These are phyloP conservation scores for Cyphomyrus discorhynchus DNA, from an alignment of 2,113 vertebrate genomes.

Conservation along the genomic window DNA sequence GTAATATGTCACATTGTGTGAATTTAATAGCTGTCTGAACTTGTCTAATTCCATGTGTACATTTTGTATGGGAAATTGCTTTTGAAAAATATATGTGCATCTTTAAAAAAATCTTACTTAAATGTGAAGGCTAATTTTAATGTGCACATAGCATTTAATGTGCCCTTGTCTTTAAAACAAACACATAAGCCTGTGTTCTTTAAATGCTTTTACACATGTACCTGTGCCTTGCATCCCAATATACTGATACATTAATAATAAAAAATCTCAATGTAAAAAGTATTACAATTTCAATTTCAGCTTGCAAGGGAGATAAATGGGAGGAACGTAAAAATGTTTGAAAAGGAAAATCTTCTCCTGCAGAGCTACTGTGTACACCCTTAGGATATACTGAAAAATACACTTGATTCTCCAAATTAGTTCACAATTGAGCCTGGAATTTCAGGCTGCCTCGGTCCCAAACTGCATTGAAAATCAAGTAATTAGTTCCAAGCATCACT, in stretches of 20 bases:
- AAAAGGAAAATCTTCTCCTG: neutral
- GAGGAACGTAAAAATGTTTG: neutral
- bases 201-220: neutral
- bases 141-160: neutral
- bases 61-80: neutral
- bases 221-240: neutral
- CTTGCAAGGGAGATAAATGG: neutral
- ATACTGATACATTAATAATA: neutral
- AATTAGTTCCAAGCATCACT: neutral
- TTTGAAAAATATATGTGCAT: neutral
- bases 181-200: neutral
- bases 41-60: neutral
- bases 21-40: neutral
- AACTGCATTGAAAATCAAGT: neutral
- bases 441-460: neutral
- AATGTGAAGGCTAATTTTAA: neutral
- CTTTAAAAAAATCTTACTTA: neutral
- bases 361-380: neutral
- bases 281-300: neutral
- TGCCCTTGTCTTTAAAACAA: neutral
- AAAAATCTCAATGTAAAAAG: neutral
- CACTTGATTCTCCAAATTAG: neutral
- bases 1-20: neutral
- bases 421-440: neutral
- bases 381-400: neutral